Base-by-base conservation (phyloP, 2,113 vertebrate genomes). In the Indicator indicator region DNA sequence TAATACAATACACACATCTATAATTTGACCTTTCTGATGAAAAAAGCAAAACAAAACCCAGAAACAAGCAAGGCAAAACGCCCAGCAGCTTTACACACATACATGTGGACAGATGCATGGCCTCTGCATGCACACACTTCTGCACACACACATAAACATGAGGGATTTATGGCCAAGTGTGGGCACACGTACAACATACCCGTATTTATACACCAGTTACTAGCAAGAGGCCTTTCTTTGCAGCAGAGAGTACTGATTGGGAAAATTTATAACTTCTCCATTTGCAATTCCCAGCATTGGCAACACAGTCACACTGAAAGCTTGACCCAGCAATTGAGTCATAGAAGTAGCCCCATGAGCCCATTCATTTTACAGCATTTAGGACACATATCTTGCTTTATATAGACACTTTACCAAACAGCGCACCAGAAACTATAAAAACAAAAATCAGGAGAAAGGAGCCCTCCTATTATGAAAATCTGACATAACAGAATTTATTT, bases 71-170 rank as follows among this genome's bases (percentile, higher is more conserved):
- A 26, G 8, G 12, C 16, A 76, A 77, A 94, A 59, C 9, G 19
- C 20, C 24, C 38, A 79, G 54, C 59, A 88, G 55, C 32, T 89
- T 71, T 83, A 28, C 52, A 44, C 10, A 59, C 10, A 42, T 74
- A 14, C 16, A 46, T 2, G 20, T 50, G 36, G 36, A 54, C 67
- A 77, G 38, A 30, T 18, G 11, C 38, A 27, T 6, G 23, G 17
- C 9, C 44, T 62, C 23, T 26, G 40, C 20, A n/a, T 6, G 16
- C 0, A 15, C 1, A 1, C 21, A 13, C 56, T 71, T 79, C 9
- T 71, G 46, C 4, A 6, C n/a, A 30, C 4, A 5, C 26, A 44
- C 5, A 30, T 5, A 48, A 10, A 50, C 12, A 3, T 1, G 13
- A 77, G 58, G 38, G 42, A 75, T 72, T 80, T 16, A 32, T 27